phyloP scores from a whole-genome alignment of 2,113 vertebrate genomes.

The Genyomyrus donnyi region DNA sequence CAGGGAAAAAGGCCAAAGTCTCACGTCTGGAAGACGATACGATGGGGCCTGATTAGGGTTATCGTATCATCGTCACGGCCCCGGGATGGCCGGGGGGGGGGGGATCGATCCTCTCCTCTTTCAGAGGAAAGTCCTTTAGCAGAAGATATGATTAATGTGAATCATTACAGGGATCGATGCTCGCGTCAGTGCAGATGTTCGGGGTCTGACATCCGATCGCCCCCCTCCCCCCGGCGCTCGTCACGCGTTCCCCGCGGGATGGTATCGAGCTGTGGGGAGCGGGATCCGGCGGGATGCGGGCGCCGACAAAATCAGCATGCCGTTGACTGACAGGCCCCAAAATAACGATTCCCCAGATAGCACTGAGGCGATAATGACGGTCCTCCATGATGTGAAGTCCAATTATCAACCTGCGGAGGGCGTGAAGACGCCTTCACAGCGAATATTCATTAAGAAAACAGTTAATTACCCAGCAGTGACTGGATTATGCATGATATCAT shows the following conservation, averaged over 20 bases:
- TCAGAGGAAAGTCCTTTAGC: conserved; percentile 41
- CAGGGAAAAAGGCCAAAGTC: not conserved
- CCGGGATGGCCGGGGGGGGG: not conserved
- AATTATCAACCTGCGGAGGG: not conserved
- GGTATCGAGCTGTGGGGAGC: not conserved
- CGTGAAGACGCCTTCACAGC: not conserved
- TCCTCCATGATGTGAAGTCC: not conserved
- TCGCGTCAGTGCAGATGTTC: conserved; percentile 47
- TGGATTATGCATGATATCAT: conserved; percentile 7
- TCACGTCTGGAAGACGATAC: conserved; percentile 2
- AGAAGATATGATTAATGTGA: conserved; percentile 56
- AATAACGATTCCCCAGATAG: conserved; percentile 17
- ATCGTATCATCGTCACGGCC: conserved; percentile 17
- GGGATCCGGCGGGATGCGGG: not conserved
- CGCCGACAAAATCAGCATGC: not conserved
- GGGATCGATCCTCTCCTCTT: conserved; percentile 21
- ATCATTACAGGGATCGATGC: conserved; percentile 55
- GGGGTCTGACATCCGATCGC: conserved; percentile 44
- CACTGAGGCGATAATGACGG: not conserved
- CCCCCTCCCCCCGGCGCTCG: not conserved
- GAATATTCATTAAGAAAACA: conserved; percentile 2
- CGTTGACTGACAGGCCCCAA: not conserved
- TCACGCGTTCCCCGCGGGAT: not conserved
- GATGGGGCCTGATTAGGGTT: conserved; percentile 19
- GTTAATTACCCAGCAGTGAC: conserved; percentile 7